Percentiles rank a stretch among this genome's conserved stretches.
Evolutionary conservation across 2,888 invertebrate species (phyloP).

Genomic region (Phyto melanocephala): DNA sequence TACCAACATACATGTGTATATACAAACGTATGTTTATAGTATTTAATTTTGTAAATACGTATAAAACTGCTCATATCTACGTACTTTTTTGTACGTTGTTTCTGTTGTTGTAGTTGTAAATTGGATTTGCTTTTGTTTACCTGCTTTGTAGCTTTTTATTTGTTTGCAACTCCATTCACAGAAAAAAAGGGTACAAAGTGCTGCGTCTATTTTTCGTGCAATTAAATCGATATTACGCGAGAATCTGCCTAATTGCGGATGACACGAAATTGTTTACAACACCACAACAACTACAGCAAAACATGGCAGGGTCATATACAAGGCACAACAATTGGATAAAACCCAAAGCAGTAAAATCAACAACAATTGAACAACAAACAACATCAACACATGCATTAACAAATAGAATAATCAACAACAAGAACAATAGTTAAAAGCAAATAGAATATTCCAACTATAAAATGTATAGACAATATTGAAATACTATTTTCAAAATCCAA

Average conservation of each 20-base stretch:
- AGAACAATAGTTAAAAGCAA: not conserved
- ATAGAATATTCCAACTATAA: constrained; percentile 10
- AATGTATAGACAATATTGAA: constrained; percentile 46
- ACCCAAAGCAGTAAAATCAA: not conserved
- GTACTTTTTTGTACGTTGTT: too few species aligned
- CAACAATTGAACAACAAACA: constrained; percentile 37
- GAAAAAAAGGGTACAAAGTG: constrained; percentile 28
- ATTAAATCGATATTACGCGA: constrained; percentile 72
- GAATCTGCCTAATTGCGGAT: constrained; percentile 75
- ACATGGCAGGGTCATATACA: constrained; percentile 61
- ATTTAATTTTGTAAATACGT: too few species aligned
- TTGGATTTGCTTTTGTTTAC: not conserved
- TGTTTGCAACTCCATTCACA: constrained; percentile 2
- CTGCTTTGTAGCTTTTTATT: not conserved
- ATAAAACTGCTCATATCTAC: too few species aligned
- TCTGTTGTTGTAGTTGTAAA: not conserved
- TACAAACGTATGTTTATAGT: not conserved
- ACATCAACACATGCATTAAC: constrained; percentile 34
- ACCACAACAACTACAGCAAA: constrained; percentile 64
- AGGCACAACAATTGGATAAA: constrained; percentile 1
- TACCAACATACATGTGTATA: too few species aligned
- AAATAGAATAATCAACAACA: constrained; percentile 39
- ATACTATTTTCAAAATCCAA: constrained; percentile 53
- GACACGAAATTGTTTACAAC: constrained; percentile 72
- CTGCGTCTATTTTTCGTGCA: constrained; percentile 66